Percentiles rank a stretch among this genome's conserved stretches.
Evolutionary conservation across 2,888 invertebrate species (phyloP).

Genomic region (Cantharis flavilabris): DNA sequence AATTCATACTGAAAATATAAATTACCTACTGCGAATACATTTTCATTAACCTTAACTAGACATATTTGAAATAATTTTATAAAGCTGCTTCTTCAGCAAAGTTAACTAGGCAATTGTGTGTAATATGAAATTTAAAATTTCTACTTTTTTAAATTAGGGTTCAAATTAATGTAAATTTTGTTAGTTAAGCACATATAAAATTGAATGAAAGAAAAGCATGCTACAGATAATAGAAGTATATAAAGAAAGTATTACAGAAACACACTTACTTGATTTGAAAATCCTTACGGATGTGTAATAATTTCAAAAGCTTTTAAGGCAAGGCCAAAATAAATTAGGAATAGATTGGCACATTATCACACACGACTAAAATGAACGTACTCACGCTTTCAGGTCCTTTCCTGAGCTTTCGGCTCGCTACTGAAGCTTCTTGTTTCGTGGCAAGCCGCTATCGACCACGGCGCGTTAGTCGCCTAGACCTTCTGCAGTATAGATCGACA

Average conservation of each 20-base stretch:
- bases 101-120: background rate
- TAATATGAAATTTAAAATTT: background rate
- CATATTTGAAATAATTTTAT: background rate
- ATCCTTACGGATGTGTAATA: conserved; percentile 17
- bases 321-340: conserved; percentile 22
- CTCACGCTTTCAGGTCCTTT: conserved; percentile 37
- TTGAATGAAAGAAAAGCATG: background rate
- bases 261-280: conserved; percentile 17
- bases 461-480: conserved; percentile 41
- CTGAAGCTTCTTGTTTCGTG: conserved; percentile 42
- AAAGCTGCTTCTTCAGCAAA: background rate
- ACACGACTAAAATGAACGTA: conserved; percentile 36
- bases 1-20: background rate
- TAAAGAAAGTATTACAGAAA: background rate
- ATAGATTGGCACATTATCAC: conserved; percentile 42
- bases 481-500: conserved; percentile 44
- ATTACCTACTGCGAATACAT: background rate
- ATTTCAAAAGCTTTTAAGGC: conserved; percentile 32
- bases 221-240: background rate
- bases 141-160: background rate
- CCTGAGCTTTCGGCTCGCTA: conserved; percentile 44
- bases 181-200: background rate
- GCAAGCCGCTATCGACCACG: conserved; percentile 46
- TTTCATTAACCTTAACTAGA: background rate
- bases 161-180: background rate